Evolutionary conservation across 2,888 invertebrate species (phyloP).

Genomic region (Polymixis lichenea): DNA sequence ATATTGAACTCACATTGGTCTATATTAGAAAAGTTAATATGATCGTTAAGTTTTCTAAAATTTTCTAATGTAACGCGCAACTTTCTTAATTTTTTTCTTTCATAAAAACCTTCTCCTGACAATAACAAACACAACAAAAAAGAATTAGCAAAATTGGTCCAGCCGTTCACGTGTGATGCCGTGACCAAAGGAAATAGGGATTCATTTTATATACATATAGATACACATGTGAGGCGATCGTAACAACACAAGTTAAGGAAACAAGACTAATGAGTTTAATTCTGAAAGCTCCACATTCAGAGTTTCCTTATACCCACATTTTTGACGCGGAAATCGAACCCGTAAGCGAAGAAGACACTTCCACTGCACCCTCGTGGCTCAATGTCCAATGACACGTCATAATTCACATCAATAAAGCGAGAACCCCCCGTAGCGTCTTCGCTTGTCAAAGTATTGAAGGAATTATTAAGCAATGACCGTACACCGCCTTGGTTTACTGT

Average conservation of each 20-base stretch:
- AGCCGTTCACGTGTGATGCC: too few relatives aligned
- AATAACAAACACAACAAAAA: too few relatives aligned
- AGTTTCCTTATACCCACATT: background rate
- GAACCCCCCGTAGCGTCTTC: constrained; percentile 30
- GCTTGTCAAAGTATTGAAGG: constrained; percentile 50
- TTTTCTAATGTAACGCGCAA: too few relatives aligned
- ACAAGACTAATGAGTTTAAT: constrained; percentile 21
- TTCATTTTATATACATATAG: too few relatives aligned
- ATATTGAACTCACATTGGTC: too few relatives aligned
- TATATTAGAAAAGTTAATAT: too few relatives aligned
- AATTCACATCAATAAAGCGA: constrained; percentile 52
- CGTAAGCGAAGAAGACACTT: background rate
- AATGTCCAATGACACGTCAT: too few relatives aligned
- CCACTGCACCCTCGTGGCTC: constrained; percentile 9
- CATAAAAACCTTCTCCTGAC: too few relatives aligned
- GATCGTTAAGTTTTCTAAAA: too few relatives aligned
- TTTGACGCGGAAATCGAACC: constrained; percentile 26
- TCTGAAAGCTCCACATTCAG: constrained; percentile 23
- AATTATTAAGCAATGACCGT: constrained; percentile 48
- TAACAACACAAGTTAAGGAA: background rate
- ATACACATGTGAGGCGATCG: background rate
- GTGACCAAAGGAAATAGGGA: too few relatives aligned
- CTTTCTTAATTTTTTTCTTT: too few relatives aligned
- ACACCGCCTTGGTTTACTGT: constrained; percentile 39
- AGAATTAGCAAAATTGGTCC: too few relatives aligned